Conservation (phyloP, 2,113 vertebrate genomes). For the Emydocephalus ijimae region DNA sequence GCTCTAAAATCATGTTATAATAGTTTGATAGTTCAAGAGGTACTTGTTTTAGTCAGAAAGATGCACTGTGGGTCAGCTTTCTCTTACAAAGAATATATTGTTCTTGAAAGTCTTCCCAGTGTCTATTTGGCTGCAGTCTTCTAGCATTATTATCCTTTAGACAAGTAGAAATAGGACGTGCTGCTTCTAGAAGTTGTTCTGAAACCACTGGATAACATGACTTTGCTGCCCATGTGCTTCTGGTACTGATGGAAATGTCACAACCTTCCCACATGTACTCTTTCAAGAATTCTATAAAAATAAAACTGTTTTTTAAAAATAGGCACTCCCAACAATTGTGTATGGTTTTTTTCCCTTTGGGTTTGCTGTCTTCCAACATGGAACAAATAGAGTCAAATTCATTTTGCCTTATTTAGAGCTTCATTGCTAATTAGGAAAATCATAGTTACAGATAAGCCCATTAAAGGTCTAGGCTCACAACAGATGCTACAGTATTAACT, state of each 20-base stretch:
- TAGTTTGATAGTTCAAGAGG: slow-evolving; percentile 2
- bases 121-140: slow-evolving; percentile 36
- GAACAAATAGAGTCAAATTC: neutral
- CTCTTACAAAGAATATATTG: slow-evolving; percentile 38
- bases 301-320: slow-evolving; percentile 22
- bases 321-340: slow-evolving; percentile 21
- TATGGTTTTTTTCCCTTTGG: slow-evolving; percentile 35
- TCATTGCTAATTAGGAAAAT: neutral
- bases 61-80: neutral
- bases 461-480: neutral
- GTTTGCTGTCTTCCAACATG: slow-evolving; percentile 12
- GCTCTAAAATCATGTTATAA: neutral
- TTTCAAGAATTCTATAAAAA: slow-evolving; percentile 43
- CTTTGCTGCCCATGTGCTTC: slow-evolving; percentile 23
- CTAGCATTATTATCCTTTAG: slow-evolving; percentile 35
- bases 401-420: neutral
- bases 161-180: slow-evolving; percentile 35
- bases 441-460: neutral
- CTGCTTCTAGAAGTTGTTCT: neutral
- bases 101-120: slow-evolving; percentile 47
- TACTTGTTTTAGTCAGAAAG: slow-evolving; percentile 33
- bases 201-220: neutral
- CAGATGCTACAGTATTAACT: neutral
- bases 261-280: slow-evolving; percentile 50
- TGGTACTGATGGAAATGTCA: slow-evolving; percentile 44